These are phyloP conservation scores for Clusia tigrina DNA, from an alignment of 2,888 invertebrate genomes.

Conservation along the genomic window DNA sequence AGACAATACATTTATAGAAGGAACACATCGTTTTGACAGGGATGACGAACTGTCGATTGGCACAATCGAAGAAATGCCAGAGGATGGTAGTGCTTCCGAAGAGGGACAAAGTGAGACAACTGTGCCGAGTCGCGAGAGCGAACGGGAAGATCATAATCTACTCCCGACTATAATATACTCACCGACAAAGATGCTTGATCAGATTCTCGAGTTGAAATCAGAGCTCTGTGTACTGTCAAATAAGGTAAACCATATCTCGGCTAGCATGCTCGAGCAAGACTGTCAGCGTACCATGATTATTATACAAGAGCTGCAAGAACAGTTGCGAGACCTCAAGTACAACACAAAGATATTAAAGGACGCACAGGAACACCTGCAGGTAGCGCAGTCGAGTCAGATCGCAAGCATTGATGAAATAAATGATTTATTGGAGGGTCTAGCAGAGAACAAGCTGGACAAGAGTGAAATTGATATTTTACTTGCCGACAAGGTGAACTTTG, in stretches of 20 bases:
- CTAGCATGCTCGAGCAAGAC: constrained; percentile 48
- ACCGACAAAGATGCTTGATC: constrained; percentile 49
- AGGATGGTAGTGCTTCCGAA: constrained; percentile 28
- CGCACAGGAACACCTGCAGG: constrained; percentile 28
- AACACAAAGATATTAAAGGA: constrained; percentile 36
- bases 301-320: constrained; percentile 43
- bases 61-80: constrained; percentile 35
- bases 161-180: no score
- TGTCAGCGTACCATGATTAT: constrained; percentile 40
- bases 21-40: constrained; percentile 18
- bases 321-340: constrained; percentile 42
- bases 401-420: constrained; percentile 31
- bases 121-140: not conserved
- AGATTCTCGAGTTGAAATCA: constrained; percentile 51
- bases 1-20: constrained; percentile 27
- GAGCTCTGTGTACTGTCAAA: constrained; percentile 52
- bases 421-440: constrained; percentile 61
- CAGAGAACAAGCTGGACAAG: constrained; percentile 74
- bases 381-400: constrained; percentile 27
- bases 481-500: constrained; percentile 78
- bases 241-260: constrained; percentile 53
- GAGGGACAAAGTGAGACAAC: constrained; percentile 23
- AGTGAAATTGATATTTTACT: constrained; percentile 76
- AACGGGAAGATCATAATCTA: not conserved
- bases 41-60: constrained; percentile 41